phyloP scores from a whole-genome alignment of 2,113 vertebrate genomes.

The Haemorhous mexicanus region DNA sequence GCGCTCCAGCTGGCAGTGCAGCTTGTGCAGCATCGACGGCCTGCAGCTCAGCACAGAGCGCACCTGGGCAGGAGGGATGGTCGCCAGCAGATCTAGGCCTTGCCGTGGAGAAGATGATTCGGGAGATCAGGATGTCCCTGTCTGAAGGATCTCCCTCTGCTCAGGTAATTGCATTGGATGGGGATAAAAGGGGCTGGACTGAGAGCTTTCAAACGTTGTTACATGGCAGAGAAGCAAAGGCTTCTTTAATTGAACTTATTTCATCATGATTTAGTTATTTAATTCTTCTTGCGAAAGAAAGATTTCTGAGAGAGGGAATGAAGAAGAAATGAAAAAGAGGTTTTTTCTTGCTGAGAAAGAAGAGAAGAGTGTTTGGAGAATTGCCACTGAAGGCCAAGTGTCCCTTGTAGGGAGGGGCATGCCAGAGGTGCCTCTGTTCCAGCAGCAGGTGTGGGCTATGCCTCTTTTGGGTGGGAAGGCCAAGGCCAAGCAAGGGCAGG shows the following conservation, averaged over 20 bases:
- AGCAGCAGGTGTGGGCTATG: no score
- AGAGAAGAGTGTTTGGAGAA: not conserved
- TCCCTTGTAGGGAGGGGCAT: not conserved
- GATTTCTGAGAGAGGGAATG: not conserved
- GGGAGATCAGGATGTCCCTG: no score
- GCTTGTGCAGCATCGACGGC: no score
- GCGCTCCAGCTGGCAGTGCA: no score
- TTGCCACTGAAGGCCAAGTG: not conserved
- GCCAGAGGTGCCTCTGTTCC: no score
- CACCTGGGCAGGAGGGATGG: no score
- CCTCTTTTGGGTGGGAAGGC: not conserved
- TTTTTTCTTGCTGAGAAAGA: not conserved
- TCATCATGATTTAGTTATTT: no score
- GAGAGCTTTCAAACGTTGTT: not conserved
- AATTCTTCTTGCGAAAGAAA: no score
- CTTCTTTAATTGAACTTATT: not conserved
- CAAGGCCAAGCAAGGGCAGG: not conserved
- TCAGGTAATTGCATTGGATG: not conserved
- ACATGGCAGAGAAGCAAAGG: not conserved
- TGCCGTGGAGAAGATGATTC: no score
- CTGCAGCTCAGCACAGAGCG: no score
- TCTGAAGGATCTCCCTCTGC: not conserved
- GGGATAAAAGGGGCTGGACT: no score
- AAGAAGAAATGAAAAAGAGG: not conserved
- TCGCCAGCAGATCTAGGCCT: no score